phyloP scores from a whole-genome alignment of 1,140 invertebrate species.

The Trigoniulus corallinus region DNA sequence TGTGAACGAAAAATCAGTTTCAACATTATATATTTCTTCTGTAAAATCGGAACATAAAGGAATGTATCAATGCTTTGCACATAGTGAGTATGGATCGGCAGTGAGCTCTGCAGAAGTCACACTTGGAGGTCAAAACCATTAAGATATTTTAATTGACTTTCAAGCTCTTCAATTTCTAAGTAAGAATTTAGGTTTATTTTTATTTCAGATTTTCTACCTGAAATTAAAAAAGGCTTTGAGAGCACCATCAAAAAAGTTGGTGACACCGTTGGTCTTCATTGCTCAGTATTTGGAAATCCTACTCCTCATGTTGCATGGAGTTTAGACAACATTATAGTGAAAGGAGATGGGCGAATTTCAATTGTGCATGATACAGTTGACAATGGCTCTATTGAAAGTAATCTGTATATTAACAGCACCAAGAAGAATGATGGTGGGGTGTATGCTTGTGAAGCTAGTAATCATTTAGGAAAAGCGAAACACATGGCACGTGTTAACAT shows the following conservation, averaged over 20 bases:
- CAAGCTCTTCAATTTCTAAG: not conserved
- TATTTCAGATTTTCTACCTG: not conserved
- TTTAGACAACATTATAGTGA: not conserved
- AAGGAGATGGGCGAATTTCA: not conserved
- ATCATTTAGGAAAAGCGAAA: slow-evolving; percentile 12
- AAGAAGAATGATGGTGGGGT: not conserved
- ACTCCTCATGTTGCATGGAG: not conserved
- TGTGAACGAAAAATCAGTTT: not conserved
- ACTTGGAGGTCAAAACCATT: not conserved
- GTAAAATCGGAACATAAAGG: not conserved
- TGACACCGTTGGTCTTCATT: not conserved
- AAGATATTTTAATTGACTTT: not conserved
- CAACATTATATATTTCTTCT: not conserved
- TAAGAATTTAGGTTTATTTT: not conserved
- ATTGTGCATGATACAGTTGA: not conserved
- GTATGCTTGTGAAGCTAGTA: slow-evolving; percentile 2
- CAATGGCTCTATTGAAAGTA: not conserved
- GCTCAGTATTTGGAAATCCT: not conserved
- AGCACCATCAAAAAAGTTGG: not conserved
- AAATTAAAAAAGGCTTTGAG: not conserved
- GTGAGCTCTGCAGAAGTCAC: not conserved
- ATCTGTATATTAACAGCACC: not conserved
- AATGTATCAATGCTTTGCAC: slow-evolving; percentile 1
- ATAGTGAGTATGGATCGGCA: not conserved
- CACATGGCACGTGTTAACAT: not conserved